Conservation (phyloP, 2,113 vertebrate species). For the Phaetusa simplex region DNA sequence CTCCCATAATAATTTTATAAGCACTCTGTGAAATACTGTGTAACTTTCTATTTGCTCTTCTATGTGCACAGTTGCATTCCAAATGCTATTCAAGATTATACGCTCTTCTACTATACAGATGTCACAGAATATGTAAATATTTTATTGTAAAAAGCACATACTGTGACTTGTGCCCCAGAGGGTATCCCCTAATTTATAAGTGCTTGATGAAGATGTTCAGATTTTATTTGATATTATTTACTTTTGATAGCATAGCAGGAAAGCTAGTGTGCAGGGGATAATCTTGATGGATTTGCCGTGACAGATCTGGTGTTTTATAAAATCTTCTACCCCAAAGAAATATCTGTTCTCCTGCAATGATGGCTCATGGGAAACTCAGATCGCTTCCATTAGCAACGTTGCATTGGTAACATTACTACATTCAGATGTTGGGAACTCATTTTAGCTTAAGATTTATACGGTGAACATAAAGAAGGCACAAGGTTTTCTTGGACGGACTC, state of each 20-base stretch:
- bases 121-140: neutral
- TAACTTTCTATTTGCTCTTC: neutral
- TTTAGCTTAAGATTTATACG: neutral
- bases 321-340: slow-evolving; percentile 44
- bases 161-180: neutral
- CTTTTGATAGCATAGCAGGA: slow-evolving; percentile 34
- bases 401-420: neutral
- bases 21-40: neutral
- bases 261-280: neutral
- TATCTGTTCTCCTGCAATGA: slow-evolving; percentile 29
- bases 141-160: neutral
- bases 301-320: slow-evolving; percentile 80
- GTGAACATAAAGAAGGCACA: neutral
- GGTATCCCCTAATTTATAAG: slow-evolving; percentile 20
- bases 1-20: neutral
- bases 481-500: neutral
- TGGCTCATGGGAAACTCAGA: slow-evolving; percentile 28
- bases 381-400: slow-evolving; percentile 35
- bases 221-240: slow-evolving; percentile 50
- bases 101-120: neutral
- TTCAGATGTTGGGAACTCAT: neutral
- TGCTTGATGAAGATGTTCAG: slow-evolving; percentile 37
- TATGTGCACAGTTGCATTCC: neutral
- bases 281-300: slow-evolving; percentile 78
- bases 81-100: neutral